A percentile compares a stretch with the other conserved stretches of the same genome.
Conservation (phyloP, 2,888 invertebrate genomes). For the Monopis laevigella region DNA sequence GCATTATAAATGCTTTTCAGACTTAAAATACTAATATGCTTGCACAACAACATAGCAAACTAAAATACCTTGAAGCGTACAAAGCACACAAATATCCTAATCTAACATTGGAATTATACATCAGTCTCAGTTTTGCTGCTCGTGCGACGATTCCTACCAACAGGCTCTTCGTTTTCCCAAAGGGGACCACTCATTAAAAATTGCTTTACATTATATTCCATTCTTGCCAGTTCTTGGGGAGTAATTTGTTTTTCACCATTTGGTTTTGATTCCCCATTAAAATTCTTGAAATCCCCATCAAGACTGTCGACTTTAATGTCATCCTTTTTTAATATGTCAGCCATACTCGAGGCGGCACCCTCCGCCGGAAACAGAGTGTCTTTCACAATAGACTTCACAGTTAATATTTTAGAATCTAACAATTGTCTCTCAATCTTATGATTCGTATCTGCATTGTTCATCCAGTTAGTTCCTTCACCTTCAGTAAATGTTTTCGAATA, state of each 20-base stretch:
- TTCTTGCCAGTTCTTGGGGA: constrained; percentile 72
- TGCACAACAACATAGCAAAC: too few relatives aligned
- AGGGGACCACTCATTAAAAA: constrained; percentile 71
- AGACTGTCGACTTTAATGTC: constrained; percentile 32
- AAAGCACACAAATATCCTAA: too few relatives aligned
- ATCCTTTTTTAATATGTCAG: neutral
- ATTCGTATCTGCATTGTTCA: constrained; percentile 27
- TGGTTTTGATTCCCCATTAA: constrained; percentile 34
- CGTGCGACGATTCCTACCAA: constrained; percentile 49
- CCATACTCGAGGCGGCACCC: constrained; percentile 37
- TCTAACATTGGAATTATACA: constrained; percentile 34
- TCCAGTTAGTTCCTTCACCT: constrained; percentile 39
- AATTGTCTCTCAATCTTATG: constrained; percentile 15
- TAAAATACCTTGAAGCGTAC: too few relatives aligned
- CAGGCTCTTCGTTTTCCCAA: constrained; percentile 37
- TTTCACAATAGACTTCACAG: constrained; percentile 36
- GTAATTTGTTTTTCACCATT: constrained; percentile 44
- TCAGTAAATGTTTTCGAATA: constrained; percentile 42
- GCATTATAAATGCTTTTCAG: too few relatives aligned
- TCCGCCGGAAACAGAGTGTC: constrained; percentile 57
- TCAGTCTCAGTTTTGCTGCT: constrained; percentile 67
- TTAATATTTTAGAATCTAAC: constrained; percentile 26
- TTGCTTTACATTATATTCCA: constrained; percentile 82
- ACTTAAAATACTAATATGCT: too few relatives aligned
- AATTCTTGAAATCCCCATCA: constrained; percentile 22